Conservation (phyloP, 2,797 vertebrate genomes). For the Siniperca undulata region DNA sequence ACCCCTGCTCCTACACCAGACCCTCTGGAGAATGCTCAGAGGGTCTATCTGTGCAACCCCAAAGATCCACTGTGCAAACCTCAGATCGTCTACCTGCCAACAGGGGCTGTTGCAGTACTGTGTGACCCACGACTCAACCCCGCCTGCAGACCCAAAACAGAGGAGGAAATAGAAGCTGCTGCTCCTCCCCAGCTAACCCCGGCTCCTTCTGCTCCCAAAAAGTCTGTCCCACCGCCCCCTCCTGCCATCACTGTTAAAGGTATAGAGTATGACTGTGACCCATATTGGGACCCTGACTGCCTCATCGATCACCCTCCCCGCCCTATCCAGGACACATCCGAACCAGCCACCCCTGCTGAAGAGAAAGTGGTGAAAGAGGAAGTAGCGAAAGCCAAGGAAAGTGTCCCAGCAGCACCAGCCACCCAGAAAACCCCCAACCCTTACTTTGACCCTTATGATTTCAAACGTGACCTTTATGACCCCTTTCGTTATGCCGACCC, state of each 20-base stretch:
- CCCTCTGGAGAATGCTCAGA: slow-evolving; percentile 73
- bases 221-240: slow-evolving; percentile 48
- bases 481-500: slow-evolving; percentile 70
- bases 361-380: slow-evolving; percentile 58
- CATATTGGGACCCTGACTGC: slow-evolving; percentile 88
- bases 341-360: slow-evolving; percentile 43
- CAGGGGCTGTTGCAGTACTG: slow-evolving; percentile 78
- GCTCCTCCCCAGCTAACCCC: slow-evolving; percentile 40
- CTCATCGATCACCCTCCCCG: slow-evolving; percentile 80
- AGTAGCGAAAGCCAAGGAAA: slow-evolving; percentile 46
- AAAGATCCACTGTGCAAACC: slow-evolving; percentile 84
- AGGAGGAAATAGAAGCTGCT: slow-evolving; percentile 61
- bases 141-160: slow-evolving; percentile 68
- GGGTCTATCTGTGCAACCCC: slow-evolving; percentile 80
- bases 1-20: slow-evolving; percentile 66
- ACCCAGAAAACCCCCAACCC: slow-evolving; percentile 37
- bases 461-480: slow-evolving; percentile 80
- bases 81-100: slow-evolving; percentile 81
- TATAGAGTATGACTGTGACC: slow-evolving; percentile 85
- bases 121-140: slow-evolving; percentile 84
- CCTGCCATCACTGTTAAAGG: slow-evolving; percentile 59
- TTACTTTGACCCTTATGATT: slow-evolving; percentile 80
- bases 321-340: slow-evolving; percentile 42
- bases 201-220: slow-evolving; percentile 60
- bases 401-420: slow-evolving; percentile 23